Base-by-base conservation (phyloP, 2,888 invertebrate species). In the Drosophila demipolita region DNA sequence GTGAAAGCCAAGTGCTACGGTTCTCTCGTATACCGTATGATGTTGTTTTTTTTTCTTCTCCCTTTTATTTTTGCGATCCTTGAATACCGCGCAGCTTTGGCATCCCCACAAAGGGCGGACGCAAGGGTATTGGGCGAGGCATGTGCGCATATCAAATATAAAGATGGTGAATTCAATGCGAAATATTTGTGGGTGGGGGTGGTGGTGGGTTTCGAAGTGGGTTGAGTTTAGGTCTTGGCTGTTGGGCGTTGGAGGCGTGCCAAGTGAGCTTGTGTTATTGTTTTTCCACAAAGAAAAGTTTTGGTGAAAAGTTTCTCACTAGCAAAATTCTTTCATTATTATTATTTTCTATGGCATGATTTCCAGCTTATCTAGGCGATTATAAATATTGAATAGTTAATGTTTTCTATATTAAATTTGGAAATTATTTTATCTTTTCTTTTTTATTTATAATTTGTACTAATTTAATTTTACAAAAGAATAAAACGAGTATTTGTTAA, bases 121-220 rank as follows among this genome's bases (percentile, higher is more conserved):
- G 52, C 26, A 40, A 36, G 45, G 60, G 60, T 45, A 62, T 71
- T 67, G 77, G 62, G 57, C 50, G 50, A 36, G 66, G 60, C 75
- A 66, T 71, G 45, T 78, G 75, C 75, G 57, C 72, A 75, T 65
- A 58, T 78, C 58, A 60, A 50, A 59, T 65, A 45, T 54, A 76
- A 76, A 76, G 76, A 77, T 77, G 77, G 78, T 60, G 78, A 60
- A 55, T 71, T 60, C 45, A 60, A 38, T 54, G 61, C 26, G 50
- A 20, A 23, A 26, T 26, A 35, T 42, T 49, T 48, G 40, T 23
- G 29, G 20, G 26, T 49, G 54, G 40, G 33, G 36, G 15, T 32
- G 29, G 36, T 36, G 53, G 53, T 32, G 32, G 42, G 11, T 36
- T 38, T 26, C 4, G 9, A 23, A 8, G 15, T 45, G 15, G 8